Base-by-base conservation (phyloP, 2,888 invertebrate species). In the Lepidochrysops patricia region DNA sequence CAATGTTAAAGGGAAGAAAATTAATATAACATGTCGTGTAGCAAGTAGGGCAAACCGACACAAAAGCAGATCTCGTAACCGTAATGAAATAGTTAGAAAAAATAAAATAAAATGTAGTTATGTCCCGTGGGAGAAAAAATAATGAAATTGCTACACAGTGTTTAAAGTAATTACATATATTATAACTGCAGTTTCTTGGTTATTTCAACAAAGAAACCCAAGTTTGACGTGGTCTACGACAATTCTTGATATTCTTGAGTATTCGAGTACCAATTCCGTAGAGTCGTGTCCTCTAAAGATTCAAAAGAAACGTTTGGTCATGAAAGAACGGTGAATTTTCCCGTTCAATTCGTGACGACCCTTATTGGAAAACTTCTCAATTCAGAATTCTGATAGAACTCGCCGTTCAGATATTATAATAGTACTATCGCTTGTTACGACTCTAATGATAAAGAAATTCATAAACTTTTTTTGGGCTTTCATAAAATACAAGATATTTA, bases 311-410 rank as follows among this genome's bases (percentile, higher is more conserved):
- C 57, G 49, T 49, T 61, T 60, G 60, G 57, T 32, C 57, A 57
- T 50, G 59, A 59, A 49, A 60, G 60, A 60, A 62, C 57, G 57
- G 35, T 59, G 63, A 63, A 63, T 62, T 64, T 61, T 59, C 62
- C 57, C 59, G 57, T 60, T 61, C 64, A 59, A 60, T 62, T 58
- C 62, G 61, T 63, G 64, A 64, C 65, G 63, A 66, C 60, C 64
- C 66, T 67, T 69, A 69, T 69, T 69, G 65, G 66, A 69, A 69
- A 69, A 69, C 63, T 69, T 69, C 66, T 66, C 62, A 65, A 64
- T 67, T 59, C 63, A 58, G 58, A 65, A 64, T 67, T 59, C 63
- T 60, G 58, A 54, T 60, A 57, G 59, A 62, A 65, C 64, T 64
- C 65, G 34, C 35, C 32, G 37, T 37, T 50, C 26, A 59, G 59